Evolutionary conservation across 2,888 invertebrate species (phyloP).

Genomic region (Cryptophagus acutangulus): DNA sequence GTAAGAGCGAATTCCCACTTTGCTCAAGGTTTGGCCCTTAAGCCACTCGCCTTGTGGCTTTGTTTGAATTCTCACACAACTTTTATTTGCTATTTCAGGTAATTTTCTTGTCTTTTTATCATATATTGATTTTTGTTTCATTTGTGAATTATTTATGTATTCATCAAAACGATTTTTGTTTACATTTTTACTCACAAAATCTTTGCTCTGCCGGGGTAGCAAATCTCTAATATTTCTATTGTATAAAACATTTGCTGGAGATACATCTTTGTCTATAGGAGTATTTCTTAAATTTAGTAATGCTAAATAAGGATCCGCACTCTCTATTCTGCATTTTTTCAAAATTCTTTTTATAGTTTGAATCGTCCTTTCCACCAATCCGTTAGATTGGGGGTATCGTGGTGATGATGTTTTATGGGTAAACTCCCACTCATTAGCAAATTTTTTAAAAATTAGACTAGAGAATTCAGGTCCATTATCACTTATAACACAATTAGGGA

Average conservation of each 20-base stretch:
- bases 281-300: constrained; percentile 21
- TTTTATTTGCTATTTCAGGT: too few species aligned
- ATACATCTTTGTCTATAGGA: constrained; percentile 18
- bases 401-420: constrained; percentile 12
- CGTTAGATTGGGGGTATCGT: constrained; percentile 17
- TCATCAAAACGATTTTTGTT: too few species aligned
- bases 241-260: constrained; percentile 24
- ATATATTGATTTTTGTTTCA: too few species aligned
- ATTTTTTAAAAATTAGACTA: constrained; percentile 13
- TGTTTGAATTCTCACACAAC: too few species aligned
- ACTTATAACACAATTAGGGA: constrained; percentile 16
- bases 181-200: too few species aligned
- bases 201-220: too few species aligned
- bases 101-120: too few species aligned
- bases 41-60: too few species aligned
- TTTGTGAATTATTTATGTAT: too few species aligned
- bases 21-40: too few species aligned
- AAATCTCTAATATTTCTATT: constrained; percentile 23
- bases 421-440: constrained; percentile 16
- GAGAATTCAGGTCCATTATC: constrained; percentile 15
- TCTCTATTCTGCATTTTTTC: constrained; percentile 17
- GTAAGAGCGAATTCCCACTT: too few species aligned
- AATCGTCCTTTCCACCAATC: constrained; percentile 18
- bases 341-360: constrained; percentile 24
- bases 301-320: constrained; percentile 22